Conservation (phyloP, 2,113 vertebrate genomes). For the Engraulis encrasicolus region DNA sequence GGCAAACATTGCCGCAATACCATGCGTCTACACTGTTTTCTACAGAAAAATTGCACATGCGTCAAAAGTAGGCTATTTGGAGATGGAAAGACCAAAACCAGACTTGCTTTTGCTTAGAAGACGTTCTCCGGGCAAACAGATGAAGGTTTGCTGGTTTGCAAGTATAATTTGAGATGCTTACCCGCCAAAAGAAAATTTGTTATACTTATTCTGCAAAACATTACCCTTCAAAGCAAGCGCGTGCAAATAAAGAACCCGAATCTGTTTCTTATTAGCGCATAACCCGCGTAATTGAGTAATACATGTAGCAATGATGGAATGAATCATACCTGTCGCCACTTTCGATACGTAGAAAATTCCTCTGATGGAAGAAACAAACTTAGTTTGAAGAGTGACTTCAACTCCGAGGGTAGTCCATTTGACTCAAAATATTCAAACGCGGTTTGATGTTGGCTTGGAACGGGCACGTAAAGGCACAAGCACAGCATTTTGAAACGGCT, state of each 20-base stretch:
- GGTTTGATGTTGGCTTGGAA: slow-evolving; percentile 64
- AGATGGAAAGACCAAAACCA: neutral
- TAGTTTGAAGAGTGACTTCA: slow-evolving; percentile 85
- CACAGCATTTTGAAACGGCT: slow-evolving; percentile 76
- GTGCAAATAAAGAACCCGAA: neutral
- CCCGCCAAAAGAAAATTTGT: neutral
- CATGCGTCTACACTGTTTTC: neutral
- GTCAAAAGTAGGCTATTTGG: neutral
- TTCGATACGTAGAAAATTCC: slow-evolving; percentile 84
- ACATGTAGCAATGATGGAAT: neutral
- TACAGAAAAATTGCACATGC: no score
- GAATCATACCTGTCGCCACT: slow-evolving; percentile 80
- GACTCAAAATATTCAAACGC: slow-evolving; percentile 89
- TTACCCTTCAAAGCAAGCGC: neutral
- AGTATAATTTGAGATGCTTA: neutral
- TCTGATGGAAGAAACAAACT: slow-evolving; percentile 83
- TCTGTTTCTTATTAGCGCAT: neutral
- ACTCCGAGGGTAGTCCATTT: slow-evolving; percentile 75
- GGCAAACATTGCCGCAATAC: neutral
- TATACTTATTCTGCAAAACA: neutral
- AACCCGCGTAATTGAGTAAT: neutral
- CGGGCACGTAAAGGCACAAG: slow-evolving; percentile 81
- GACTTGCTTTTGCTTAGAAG: neutral
- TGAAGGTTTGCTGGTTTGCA: neutral
- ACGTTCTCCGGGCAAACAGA: neutral